Evolutionary conservation across 2,888 invertebrate genomes (phyloP), one percentile per base, ranked within the genome.

Genomic region (Encarsia formosa): DNA sequence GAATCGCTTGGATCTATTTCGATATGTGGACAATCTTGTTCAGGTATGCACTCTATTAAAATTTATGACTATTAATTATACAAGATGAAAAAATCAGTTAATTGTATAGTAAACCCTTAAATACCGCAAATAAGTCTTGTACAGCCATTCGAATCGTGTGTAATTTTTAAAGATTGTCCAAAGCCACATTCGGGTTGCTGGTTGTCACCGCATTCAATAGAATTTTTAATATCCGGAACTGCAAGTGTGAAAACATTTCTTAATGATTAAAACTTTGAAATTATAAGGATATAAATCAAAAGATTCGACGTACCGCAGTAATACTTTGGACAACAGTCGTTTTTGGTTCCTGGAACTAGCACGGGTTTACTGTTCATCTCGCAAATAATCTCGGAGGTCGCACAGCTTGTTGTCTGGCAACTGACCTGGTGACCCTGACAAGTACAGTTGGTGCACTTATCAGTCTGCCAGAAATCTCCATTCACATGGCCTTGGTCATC

Each of bases 381-480:
- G 62, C 83, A 83, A n/a, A 83, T 73, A 2, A 79, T 78, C 39
- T 79, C 78, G 16, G 76, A 66, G 8, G 77, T 79, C 61, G 75
- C 78, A 66, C 81, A 85, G 37, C 77, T 76, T 47, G 79, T 80
- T 22, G 78, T 80, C n/a, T 81, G 79, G 68, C 90, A 90, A 42
- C 79, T 73, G 20, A 84, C 78, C 56, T 75, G 76, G 60, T 69
- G 58, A 1, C 45, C 76, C 47, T 78, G 78, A 69, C 91, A 91
- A 23, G 77, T 75, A 66, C 91, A 91, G 18, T 75, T 79, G 0
- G 86, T 88, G 67, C 91, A 91, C 31, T 83, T 82, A 64, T 88
- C 85, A 24, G 76, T 77, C 63, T 80, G 76, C 87, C 87, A 88
- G 32, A 75, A 73, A 56, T 87, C 83, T 50, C 87, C 89, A 54